Conservation (phyloP, 1,140 invertebrate species). For the Aphis craccivora region DNA sequence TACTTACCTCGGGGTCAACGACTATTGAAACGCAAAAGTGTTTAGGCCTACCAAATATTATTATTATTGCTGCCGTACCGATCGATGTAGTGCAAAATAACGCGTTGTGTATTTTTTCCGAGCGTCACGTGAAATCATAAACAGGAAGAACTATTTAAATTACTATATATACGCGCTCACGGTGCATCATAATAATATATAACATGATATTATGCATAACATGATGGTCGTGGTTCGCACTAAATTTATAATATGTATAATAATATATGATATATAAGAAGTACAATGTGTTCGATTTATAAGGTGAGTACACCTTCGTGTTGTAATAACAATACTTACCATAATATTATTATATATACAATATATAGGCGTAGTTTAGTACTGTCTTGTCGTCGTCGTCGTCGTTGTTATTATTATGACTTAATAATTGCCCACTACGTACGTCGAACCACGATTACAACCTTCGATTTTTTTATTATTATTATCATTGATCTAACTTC, state of each 20-base stretch:
- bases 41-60: neutral
- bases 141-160: neutral
- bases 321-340: neutral
- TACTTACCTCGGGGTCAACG: neutral
- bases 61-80: neutral
- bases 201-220: too few relatives aligned
- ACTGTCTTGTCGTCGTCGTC: neutral
- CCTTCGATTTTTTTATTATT: neutral
- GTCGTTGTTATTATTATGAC: neutral
- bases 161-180: too few relatives aligned
- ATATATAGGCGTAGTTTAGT: neutral
- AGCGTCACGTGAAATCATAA: neutral
- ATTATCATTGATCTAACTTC: neutral
- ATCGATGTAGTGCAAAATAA: neutral
- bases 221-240: neutral
- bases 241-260: neutral
- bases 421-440: neutral
- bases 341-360: neutral
- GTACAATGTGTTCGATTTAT: neutral
- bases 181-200: neutral
- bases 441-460: neutral
- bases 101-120: neutral
- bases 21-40: neutral
- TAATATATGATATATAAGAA: neutral
- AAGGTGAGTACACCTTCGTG: neutral